Percentiles rank a stretch among this genome's conserved stretches.
These are phyloP conservation scores for Coleophora deauratella DNA, from an alignment of 2,888 invertebrate genomes.

Conservation along the genomic window DNA sequence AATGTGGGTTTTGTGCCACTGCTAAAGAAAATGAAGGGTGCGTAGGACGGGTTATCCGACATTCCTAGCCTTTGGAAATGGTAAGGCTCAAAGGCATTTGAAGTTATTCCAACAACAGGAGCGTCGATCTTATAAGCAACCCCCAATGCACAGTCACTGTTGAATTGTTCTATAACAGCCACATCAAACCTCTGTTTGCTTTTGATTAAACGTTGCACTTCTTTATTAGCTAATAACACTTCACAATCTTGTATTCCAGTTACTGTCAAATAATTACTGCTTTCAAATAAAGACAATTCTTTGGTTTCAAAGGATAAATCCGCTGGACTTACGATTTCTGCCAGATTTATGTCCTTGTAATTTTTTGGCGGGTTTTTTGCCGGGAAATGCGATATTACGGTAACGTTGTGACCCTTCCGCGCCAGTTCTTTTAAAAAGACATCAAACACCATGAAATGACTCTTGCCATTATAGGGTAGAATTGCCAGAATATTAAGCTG, in stretches of 20 bases:
- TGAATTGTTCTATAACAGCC: slow-evolving; percentile 80
- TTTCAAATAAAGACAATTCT: slow-evolving; percentile 24
- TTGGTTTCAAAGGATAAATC: slow-evolving; percentile 23
- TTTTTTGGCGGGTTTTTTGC: slow-evolving; percentile 56
- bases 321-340: slow-evolving; percentile 32
- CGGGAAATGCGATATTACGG: slow-evolving; percentile 79
- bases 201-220: slow-evolving; percentile 47
- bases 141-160: slow-evolving; percentile 80
- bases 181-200: slow-evolving; percentile 76
- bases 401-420: slow-evolving; percentile 77
- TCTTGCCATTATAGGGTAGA: slow-evolving; percentile 79
- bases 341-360: slow-evolving; percentile 76
- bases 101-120: slow-evolving; percentile 74
- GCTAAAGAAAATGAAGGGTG: slow-evolving; percentile 66
- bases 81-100: slow-evolving; percentile 77
- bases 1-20: slow-evolving; percentile 54
- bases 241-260: slow-evolving; percentile 47
- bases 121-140: slow-evolving; percentile 77
- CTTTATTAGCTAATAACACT: slow-evolving; percentile 37
- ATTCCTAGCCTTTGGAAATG: slow-evolving; percentile 71
- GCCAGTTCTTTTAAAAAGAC: slow-evolving; percentile 75
- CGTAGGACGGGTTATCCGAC: slow-evolving; percentile 73
- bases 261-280: background rate
- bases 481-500: slow-evolving; percentile 74
- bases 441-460: slow-evolving; percentile 79